phyloP scores from a whole-genome alignment of 2,797 vertebrate species.

The Acanthis flammea region DNA sequence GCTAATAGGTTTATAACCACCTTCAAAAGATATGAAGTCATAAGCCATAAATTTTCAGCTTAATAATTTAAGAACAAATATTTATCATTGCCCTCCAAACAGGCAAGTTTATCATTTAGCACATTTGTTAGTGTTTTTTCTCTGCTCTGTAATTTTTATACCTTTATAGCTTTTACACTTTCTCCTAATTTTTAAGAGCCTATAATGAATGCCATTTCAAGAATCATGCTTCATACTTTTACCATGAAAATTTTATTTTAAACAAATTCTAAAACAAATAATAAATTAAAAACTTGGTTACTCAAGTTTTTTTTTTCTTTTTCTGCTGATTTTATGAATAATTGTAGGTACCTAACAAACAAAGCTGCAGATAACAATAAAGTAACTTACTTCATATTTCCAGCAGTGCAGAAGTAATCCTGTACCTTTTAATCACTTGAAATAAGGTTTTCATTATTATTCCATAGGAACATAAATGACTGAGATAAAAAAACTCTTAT shows the following conservation, averaged over 20 bases:
- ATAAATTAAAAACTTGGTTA: background rate
- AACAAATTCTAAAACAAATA: background rate
- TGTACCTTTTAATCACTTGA: background rate
- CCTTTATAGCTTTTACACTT: background rate
- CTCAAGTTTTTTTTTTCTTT: background rate
- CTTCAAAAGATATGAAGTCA: background rate
- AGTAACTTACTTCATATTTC: background rate
- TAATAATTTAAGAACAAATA: constrained; percentile 20
- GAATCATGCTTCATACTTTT: background rate
- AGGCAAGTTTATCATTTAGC: background rate
- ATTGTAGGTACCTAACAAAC: background rate
- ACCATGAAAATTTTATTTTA: background rate
- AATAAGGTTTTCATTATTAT: background rate
- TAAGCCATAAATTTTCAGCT: background rate
- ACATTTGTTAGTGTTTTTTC: background rate
- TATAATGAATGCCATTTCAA: background rate
- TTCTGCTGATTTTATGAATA: background rate
- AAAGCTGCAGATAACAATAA: background rate
- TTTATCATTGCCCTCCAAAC: background rate
- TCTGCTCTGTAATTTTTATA: background rate
- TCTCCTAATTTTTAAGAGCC: background rate
- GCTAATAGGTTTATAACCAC: background rate
- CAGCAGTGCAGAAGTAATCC: background rate
- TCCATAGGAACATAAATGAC: background rate
- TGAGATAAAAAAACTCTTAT: background rate